A percentile compares a stretch with the other conserved stretches of the same genome.
These are phyloP conservation scores for Strigamia transsilvanica DNA, from an alignment of 2,888 invertebrate species.

Conservation along the genomic window DNA sequence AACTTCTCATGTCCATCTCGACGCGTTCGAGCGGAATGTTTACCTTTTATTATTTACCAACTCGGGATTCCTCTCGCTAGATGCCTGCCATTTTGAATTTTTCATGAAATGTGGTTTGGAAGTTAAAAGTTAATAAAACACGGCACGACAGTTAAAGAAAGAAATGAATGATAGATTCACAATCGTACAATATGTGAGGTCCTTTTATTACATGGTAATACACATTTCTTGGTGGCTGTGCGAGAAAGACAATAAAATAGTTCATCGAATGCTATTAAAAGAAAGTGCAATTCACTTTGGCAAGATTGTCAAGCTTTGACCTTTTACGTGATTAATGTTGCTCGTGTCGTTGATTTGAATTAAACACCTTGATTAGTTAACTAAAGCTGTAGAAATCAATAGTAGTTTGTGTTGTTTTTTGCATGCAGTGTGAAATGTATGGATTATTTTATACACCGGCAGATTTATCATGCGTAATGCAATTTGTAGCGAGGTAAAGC, in stretches of 20 bases:
- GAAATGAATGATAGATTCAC: no score
- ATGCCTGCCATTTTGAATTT: neutral
- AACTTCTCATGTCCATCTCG: neutral
- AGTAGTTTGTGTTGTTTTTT: no score
- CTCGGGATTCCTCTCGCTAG: neutral
- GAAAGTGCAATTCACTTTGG: conserved; percentile 17
- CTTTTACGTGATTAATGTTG: conserved; percentile 34
- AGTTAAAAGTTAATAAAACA: neutral
- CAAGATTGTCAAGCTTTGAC: neutral
- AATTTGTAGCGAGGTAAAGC: neutral
- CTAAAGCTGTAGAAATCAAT: no score
- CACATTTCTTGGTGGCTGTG: neutral
- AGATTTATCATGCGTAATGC: neutral
- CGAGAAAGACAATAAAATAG: neutral
- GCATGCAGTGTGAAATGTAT: neutral
- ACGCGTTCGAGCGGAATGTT: neutral
- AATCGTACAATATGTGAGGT: no score
- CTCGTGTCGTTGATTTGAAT: neutral
- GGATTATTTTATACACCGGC: no score
- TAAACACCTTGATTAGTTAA: conserved; percentile 1
- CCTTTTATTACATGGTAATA: no score
- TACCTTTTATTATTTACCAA: neutral
- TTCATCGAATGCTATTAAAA: neutral
- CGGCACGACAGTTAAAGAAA: neutral
- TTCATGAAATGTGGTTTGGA: neutral